phyloP scores from a whole-genome alignment of 2,113 vertebrate species.

The Acinonyx jubatus region DNA sequence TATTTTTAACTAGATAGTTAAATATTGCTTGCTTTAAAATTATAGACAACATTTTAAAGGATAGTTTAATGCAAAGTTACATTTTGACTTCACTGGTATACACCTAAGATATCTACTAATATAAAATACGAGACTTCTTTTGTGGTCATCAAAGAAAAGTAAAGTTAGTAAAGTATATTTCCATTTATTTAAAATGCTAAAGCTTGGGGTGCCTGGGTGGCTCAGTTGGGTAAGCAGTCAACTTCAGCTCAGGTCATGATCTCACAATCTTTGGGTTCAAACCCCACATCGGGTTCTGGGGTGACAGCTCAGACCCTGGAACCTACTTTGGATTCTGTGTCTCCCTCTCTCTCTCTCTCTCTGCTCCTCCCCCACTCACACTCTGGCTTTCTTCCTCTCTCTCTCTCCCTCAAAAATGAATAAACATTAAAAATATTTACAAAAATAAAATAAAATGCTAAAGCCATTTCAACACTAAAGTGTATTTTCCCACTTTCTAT shows the following conservation, averaged over 20 bases:
- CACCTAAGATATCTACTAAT: background rate
- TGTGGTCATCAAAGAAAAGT: conserved; percentile 19
- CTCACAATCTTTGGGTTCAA: too few relatives aligned
- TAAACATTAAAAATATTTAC: too few relatives aligned
- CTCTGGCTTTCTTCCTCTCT: too few relatives aligned
- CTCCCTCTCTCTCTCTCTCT: too few relatives aligned
- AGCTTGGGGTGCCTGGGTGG: background rate
- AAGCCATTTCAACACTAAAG: conserved; percentile 50
- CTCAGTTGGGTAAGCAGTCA: too few relatives aligned
- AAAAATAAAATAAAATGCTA: conserved; percentile 29
- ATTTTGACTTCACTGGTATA: background rate
- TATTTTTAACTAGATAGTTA: conserved; percentile 21
- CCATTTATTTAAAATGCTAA: conserved; percentile 55
- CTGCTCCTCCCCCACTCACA: too few relatives aligned
- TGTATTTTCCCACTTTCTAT: conserved; percentile 3
- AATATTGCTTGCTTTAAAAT: background rate
- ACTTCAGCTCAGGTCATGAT: too few relatives aligned
- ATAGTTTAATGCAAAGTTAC: background rate
- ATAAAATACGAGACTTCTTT: background rate
- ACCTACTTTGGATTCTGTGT: too few relatives aligned
- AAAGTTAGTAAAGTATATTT: conserved; percentile 14
- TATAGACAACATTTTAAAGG: background rate
- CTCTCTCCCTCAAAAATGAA: too few relatives aligned
- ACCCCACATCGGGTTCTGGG: too few relatives aligned
- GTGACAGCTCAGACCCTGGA: too few relatives aligned